Conservation (phyloP, 2,888 invertebrate genomes). For the Phyllotreta striolata region DNA sequence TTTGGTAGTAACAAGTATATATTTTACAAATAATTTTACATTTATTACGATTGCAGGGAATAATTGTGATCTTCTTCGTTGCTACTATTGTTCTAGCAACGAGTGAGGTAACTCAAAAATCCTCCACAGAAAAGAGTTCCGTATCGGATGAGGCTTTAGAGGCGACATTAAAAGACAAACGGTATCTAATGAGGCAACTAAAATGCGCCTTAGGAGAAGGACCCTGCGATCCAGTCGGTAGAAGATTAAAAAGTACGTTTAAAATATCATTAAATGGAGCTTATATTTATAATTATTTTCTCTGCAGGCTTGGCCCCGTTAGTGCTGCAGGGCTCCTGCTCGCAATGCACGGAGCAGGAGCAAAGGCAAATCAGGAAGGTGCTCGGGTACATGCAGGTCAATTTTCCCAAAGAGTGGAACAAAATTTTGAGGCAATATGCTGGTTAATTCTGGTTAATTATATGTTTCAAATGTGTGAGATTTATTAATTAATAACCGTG, state of each 20-base stretch:
- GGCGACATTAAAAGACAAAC: slow-evolving; percentile 72
- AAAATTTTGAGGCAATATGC: slow-evolving; percentile 76
- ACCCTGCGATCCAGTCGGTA: slow-evolving; percentile 77
- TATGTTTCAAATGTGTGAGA: too few species aligned
- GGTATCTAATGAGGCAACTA: slow-evolving; percentile 75
- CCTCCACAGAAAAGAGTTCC: slow-evolving; percentile 54
- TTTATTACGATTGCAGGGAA: too few species aligned
- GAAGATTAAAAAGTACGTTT: slow-evolving; percentile 74
- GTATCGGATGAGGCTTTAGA: slow-evolving; percentile 74
- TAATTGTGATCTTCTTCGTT: too few species aligned
- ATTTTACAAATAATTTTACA: too few species aligned
- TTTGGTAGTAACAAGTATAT: too few species aligned
- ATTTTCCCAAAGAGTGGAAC: slow-evolving; percentile 80
- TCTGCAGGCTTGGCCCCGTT: slow-evolving; percentile 77
- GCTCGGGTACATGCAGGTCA: slow-evolving; percentile 75
- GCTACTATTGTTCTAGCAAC: too few species aligned
- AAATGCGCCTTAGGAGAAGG: slow-evolving; percentile 79
- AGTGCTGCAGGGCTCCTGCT: slow-evolving; percentile 77
- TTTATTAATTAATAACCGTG: too few species aligned
- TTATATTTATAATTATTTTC: slow-evolving; percentile 42
- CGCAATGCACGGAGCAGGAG: slow-evolving; percentile 74
- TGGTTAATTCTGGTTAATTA: too few species aligned
- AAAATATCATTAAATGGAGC: neutral
- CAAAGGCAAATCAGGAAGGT: slow-evolving; percentile 78
- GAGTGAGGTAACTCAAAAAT: neutral